Conservation (phyloP, 2,797 vertebrate species). For the Hypotaenidia okinawae region DNA sequence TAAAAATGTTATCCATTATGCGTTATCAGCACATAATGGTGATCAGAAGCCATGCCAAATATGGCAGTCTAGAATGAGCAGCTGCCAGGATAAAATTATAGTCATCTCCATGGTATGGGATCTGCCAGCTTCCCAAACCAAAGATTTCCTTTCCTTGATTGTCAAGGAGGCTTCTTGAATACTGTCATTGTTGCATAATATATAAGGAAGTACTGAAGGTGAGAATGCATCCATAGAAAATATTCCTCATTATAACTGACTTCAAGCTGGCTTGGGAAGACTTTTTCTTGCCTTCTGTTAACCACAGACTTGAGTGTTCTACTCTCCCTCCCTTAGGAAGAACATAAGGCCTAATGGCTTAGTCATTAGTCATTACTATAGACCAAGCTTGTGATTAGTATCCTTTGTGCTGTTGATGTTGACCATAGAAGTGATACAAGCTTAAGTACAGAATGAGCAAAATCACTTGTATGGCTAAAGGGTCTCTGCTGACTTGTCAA, state of each 20-base stretch:
- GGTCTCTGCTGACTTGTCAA: neutral
- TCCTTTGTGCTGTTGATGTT: neutral
- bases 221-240: neutral
- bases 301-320: neutral
- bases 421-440: neutral
- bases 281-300: neutral
- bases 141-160: neutral
- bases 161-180: conserved; percentile 12
- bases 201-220: neutral
- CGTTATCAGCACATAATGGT: neutral
- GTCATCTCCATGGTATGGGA: neutral
- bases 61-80: neutral
- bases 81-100: conserved; percentile 26
- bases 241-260: neutral
- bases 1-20: neutral
- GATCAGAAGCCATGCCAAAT: conserved; percentile 18
- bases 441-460: neutral
- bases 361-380: neutral
- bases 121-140: conserved; percentile 37
- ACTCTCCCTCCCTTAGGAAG: neutral
- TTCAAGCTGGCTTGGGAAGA: neutral
- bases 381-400: neutral
- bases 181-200: neutral
- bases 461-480: neutral
- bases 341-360: neutral